A percentile compares a stretch with the other conserved stretches of the same genome.
Evolutionary conservation across 2,888 invertebrate species (phyloP).

Genomic region (Oegoconia quadripuncta): DNA sequence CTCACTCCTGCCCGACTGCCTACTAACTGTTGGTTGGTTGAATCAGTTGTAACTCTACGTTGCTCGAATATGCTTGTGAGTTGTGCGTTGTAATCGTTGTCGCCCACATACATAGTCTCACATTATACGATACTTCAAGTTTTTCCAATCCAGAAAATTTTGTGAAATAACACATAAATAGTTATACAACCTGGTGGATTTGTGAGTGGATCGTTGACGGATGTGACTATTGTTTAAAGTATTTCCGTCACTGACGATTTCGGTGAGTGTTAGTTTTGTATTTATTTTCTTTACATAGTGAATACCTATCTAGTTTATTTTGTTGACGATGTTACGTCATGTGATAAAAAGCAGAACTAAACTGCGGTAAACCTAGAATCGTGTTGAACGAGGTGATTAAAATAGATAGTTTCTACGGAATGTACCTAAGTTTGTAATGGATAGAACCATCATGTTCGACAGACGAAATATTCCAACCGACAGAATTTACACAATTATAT

Average conservation of each 20-base stretch:
- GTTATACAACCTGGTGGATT: constrained; percentile 31
- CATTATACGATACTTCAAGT: constrained; percentile 48
- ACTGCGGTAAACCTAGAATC: too few species aligned
- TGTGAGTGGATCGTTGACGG: constrained; percentile 48
- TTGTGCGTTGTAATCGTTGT: constrained; percentile 19
- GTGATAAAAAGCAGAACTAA: constrained; percentile 1
- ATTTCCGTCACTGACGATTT: constrained; percentile 24
- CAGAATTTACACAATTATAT: too few species aligned
- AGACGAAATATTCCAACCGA: too few species aligned
- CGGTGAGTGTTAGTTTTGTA: constrained; percentile 48
- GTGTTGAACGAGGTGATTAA: too few species aligned
- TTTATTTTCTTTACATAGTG: constrained; percentile 26
- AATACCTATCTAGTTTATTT: constrained; percentile 44
- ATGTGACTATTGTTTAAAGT: constrained; percentile 28
- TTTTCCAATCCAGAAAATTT: constrained; percentile 66
- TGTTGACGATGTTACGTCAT: constrained; percentile 48
- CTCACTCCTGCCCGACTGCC: constrained; percentile 15
- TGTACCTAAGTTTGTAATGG: too few species aligned
- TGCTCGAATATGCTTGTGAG: constrained; percentile 17
- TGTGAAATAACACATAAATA: constrained; percentile 53
- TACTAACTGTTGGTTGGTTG: constrained; percentile 5
- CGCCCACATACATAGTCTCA: neutral
- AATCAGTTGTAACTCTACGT: constrained; percentile 38
- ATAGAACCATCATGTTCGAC: too few species aligned
- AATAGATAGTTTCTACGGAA: too few species aligned